Conservation (phyloP, 2,113 vertebrate species). For the Circaetus cinerascens region DNA sequence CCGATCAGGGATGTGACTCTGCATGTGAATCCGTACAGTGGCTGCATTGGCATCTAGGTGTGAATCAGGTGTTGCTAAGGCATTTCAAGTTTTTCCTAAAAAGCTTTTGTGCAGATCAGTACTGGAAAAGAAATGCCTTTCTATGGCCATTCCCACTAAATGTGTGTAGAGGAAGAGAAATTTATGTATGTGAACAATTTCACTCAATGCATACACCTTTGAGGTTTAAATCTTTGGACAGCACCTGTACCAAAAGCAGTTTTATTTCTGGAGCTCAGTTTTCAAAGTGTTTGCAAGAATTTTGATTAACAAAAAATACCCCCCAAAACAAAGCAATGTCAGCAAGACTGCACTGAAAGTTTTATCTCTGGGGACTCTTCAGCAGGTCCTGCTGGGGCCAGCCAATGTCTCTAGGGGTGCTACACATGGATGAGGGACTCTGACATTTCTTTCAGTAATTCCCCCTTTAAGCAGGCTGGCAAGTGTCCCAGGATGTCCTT, state of each 20-base stretch:
- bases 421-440: neutral
- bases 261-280: neutral
- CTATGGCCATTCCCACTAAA: neutral
- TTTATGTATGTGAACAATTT: neutral
- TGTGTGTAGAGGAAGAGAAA: neutral
- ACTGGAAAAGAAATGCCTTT: neutral
- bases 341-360: neutral
- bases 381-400: neutral
- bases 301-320: neutral
- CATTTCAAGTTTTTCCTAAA: too few species aligned
- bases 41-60: neutral
- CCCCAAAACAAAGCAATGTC: too few species aligned
- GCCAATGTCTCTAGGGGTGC: too few species aligned
- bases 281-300: neutral
- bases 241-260: neutral
- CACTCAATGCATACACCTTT: too few species aligned
- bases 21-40: neutral
- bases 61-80: neutral
- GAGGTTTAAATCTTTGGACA: neutral
- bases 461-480: neutral
- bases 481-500: neutral
- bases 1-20: neutral
- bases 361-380: neutral
- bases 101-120: neutral
- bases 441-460: neutral